These are phyloP conservation scores for Sphecodes monilicornis DNA, from an alignment of 2,888 invertebrate species.

Conservation along the genomic window DNA sequence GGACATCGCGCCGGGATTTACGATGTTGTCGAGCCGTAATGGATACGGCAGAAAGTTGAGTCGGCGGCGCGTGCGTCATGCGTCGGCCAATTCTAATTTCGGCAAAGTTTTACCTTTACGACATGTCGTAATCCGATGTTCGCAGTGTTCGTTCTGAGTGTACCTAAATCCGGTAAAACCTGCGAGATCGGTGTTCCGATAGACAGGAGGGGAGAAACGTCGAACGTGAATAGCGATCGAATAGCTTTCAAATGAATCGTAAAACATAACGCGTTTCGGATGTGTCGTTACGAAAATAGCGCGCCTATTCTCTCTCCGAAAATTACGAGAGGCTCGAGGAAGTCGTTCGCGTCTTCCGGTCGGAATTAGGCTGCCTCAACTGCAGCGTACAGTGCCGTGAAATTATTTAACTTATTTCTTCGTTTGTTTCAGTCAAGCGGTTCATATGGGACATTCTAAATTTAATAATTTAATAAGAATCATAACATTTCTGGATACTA, in stretches of 20 bases:
- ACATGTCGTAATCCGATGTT: conserved; percentile 12
- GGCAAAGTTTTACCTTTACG: conserved; percentile 31
- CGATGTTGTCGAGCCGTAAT: conserved; percentile 43
- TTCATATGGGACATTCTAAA: background rate
- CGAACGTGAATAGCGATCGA: conserved; percentile 1
- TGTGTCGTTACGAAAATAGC: background rate
- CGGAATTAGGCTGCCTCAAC: background rate
- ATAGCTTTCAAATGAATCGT: background rate
- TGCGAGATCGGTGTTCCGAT: background rate
- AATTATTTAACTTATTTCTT: background rate
- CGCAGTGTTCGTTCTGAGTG: background rate
- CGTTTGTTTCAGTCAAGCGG: background rate
- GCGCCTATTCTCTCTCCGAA: conserved; percentile 1
- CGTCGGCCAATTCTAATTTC: conserved; percentile 53
- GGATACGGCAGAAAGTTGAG: conserved; percentile 37
- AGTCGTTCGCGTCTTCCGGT: background rate
- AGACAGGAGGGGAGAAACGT: background rate
- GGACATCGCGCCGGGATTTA: conserved; percentile 36
- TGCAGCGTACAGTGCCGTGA: background rate
- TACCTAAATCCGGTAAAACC: too few species aligned
- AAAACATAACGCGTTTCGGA: background rate
- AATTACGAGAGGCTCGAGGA: background rate
- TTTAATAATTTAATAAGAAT: too few species aligned
- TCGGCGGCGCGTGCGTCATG: background rate
- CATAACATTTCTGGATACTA: too few species aligned